Base-by-base conservation (phyloP, 1,140 invertebrate genomes). In the Nebria ingens region DNA sequence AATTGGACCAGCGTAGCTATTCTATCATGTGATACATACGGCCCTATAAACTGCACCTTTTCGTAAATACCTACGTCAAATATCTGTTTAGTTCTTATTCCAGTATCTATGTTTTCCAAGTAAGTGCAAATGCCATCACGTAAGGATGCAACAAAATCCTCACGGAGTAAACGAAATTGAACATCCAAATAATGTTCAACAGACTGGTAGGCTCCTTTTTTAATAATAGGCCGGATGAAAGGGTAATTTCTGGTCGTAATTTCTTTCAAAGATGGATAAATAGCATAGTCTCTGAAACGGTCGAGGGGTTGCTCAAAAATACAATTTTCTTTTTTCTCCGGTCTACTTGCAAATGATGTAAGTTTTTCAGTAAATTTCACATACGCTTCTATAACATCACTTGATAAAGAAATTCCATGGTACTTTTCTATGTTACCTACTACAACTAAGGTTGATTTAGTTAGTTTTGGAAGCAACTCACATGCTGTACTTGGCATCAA, bases 101-200 rank as follows among this genome's bases (percentile, higher is more conserved):
- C 4, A 61, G 61, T 40, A 68, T 57, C 40, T 45, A 17, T 9
- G 9, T 59, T 40, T 29, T 56, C 51, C 38, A 56, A 51, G 55
- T 67, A 65, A 6, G 61, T 60, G 67, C 69, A 21, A 66, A 81
- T 68, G 52, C 76, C 76, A 40, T 71, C 70, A 1, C 77, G 61
- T 21, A 84, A 59, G 1, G 81, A 79, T 2, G 64, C 60, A 29
- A 76, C 68, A 65, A 81, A 82, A 67, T 90, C 87, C 70, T 89
- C 85, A 4, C 83, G 66, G 11, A 90, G 66, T 1, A 89, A 68
- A 6, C 83, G 68, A 60, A 85, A 86, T 60, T 90, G 86, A 0
- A 81, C 73, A 59, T 87, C 83, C 9, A 90, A 65, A 62, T 91
- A 91, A 60, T 86, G 77, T 20, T 84, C 74, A 0, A 77, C 68